These are phyloP conservation scores for Mystacornis crossleyi DNA, from an alignment of 2,113 vertebrate species.

Conservation along the genomic window DNA sequence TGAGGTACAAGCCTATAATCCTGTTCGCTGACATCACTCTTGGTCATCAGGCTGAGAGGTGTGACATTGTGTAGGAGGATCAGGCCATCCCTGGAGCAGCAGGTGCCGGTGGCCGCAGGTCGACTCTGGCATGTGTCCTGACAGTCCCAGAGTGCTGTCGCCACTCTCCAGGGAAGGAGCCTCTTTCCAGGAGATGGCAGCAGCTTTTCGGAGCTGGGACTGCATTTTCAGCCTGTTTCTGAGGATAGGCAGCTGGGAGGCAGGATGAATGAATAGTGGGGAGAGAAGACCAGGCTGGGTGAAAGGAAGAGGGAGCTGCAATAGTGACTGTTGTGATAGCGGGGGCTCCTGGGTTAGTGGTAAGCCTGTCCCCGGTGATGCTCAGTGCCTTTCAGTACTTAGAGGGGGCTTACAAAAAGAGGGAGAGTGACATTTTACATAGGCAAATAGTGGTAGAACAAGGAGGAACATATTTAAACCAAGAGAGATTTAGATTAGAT, in stretches of 20 bases:
- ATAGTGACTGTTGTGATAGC: neutral
- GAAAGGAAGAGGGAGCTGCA: neutral
- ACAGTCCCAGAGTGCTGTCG: fast-evolving
- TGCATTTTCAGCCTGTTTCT: neutral
- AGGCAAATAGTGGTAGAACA: neutral
- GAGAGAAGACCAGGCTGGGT: neutral
- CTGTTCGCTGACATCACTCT: neutral
- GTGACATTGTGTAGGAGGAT: neutral
- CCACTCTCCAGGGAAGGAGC: neutral
- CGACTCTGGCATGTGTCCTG: neutral
- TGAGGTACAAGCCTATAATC: neutral
- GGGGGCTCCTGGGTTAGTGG: neutral
- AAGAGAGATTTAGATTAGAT: neutral
- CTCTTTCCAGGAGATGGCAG: constrained; percentile 68
- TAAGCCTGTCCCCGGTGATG: neutral
- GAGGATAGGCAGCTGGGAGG: neutral
- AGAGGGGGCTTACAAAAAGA: neutral
- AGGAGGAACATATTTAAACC: neutral
- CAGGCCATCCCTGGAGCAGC: neutral
- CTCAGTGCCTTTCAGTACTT: neutral
- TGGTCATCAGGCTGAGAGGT: neutral
- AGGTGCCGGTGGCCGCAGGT: neutral
- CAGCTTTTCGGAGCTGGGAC: constrained; percentile 36
- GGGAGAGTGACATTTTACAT: neutral
- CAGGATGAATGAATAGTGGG: neutral